A percentile compares a stretch with the other conserved stretches of the same genome.
Conservation (phyloP, 1,140 invertebrate genomes). For the Solen grandis region DNA sequence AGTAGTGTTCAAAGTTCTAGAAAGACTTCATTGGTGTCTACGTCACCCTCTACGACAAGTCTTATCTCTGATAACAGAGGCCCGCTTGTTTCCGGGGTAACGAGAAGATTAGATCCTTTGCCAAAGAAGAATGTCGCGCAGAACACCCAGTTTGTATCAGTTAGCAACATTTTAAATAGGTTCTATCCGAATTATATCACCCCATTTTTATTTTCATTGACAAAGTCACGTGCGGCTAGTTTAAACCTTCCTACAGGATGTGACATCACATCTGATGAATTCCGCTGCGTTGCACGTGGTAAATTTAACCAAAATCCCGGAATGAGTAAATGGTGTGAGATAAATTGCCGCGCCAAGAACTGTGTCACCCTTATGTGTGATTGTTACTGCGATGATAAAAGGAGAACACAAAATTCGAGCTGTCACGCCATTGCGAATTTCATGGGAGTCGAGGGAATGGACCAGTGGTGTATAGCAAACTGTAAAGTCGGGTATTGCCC, state of each 20-base stretch:
- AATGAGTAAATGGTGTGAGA: conserved; percentile 51
- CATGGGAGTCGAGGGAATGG: conserved; percentile 47
- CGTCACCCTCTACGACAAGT: too few species aligned
- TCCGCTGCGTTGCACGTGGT: conserved; percentile 44
- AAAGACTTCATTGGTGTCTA: too few species aligned
- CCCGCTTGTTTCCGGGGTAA: too few species aligned
- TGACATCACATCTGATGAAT: conserved; percentile 43
- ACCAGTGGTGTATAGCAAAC: conserved; percentile 50
- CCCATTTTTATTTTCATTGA: conserved; percentile 43
- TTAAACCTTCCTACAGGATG: conserved; percentile 24
- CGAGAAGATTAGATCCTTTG: too few species aligned
- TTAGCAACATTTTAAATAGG: conserved; percentile 50
- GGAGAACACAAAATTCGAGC: conserved; percentile 12
- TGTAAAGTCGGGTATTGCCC: conserved; percentile 55
- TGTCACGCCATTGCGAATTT: conserved; percentile 53
- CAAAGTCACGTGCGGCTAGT: background rate
- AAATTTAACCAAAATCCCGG: conserved; percentile 51
- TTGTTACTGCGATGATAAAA: conserved; percentile 43
- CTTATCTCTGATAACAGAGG: too few species aligned
- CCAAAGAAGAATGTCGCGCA: conserved; percentile 7
- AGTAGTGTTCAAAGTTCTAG: too few species aligned
- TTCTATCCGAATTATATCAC: conserved; percentile 49
- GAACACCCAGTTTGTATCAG: conserved; percentile 52
- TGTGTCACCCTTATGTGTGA: conserved; percentile 55
- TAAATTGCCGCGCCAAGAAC: conserved; percentile 48